phyloP scores from a whole-genome alignment of 1,140 invertebrate species.

The Aphis gossypii region DNA sequence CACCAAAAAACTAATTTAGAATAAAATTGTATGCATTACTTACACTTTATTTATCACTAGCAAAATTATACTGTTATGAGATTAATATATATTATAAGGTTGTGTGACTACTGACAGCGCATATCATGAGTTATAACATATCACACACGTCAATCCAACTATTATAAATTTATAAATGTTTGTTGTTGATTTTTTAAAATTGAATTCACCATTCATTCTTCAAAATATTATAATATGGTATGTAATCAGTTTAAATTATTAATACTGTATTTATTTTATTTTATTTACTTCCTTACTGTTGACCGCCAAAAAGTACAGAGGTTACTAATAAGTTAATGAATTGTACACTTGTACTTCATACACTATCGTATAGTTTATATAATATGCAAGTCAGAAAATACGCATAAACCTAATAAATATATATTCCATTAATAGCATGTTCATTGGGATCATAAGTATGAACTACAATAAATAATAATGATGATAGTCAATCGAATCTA shows the following conservation, averaged over 20 bases:
- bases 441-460: neutral
- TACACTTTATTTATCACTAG: no score
- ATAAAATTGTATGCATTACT: neutral
- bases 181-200: neutral
- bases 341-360: neutral
- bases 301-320: neutral
- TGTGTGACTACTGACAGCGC: neutral
- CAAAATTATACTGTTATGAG: neutral
- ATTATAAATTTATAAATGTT: neutral
- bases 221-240: neutral
- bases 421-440: neutral
- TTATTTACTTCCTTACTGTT: neutral
- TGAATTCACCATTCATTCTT: neutral
- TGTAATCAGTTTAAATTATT: neutral
- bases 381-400: slow-evolving; percentile 1
- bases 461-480: neutral
- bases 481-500: neutral
- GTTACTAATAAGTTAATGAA: neutral
- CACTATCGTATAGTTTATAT: neutral
- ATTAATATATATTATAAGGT: neutral
- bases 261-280: neutral
- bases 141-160: neutral
- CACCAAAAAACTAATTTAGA: neutral
- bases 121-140: neutral
- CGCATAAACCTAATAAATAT: neutral